Evolutionary conservation across 2,113 vertebrate genomes (phyloP).

Genomic region (Himantopus leucocephalus): DNA sequence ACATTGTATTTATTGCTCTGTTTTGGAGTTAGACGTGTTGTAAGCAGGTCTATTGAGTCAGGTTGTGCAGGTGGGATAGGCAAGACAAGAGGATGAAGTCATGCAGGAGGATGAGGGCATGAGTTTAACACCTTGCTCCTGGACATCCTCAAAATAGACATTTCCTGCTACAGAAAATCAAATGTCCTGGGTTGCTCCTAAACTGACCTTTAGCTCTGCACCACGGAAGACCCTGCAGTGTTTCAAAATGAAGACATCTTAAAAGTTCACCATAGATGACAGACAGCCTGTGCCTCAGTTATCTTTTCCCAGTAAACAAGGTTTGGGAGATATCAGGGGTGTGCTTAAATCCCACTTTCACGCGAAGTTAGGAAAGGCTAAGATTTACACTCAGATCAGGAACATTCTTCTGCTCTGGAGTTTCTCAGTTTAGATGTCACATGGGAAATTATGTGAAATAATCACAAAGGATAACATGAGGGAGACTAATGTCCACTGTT

Average conservation of each 20-base stretch:
- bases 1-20: background rate
- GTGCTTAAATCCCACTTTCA: background rate
- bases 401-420: conserved; percentile 28
- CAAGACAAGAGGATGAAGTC: background rate
- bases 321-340: background rate
- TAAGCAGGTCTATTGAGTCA: background rate
- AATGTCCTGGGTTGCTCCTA: background rate
- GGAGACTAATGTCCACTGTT: background rate
- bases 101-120: background rate
- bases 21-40: fast-evolving
- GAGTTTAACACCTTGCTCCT: conserved; percentile 24
- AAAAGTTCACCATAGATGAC: background rate
- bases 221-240: background rate
- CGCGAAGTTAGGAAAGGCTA: background rate
- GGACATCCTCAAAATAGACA: background rate
- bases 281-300: conserved; percentile 12
- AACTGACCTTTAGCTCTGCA: background rate
- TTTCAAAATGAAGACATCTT: conserved; percentile 27
- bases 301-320: conserved; percentile 50
- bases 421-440: conserved; percentile 34
- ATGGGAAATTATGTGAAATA: background rate
- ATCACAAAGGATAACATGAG: background rate
- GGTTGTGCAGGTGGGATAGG: background rate
- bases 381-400: background rate
- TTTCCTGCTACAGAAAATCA: conserved; percentile 1